Base-by-base conservation (phyloP, 2,797 vertebrate genomes). In the Syncerus caffer region DNA sequence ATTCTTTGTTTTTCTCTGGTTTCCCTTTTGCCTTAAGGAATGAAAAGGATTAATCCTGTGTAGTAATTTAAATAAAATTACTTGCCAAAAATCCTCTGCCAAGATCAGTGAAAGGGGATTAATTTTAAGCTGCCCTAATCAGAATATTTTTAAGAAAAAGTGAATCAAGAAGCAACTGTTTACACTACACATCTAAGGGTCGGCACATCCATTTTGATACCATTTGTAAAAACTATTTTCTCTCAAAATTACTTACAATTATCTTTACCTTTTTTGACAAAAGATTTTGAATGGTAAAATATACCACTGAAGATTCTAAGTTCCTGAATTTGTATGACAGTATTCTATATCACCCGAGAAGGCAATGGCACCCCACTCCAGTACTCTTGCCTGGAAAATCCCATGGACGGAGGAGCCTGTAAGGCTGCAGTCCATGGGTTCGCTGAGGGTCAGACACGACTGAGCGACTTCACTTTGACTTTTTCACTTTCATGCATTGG, bases 101-200 rank as follows among this genome's bases (percentile, higher is more conserved):
- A 99, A 99, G 98, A 99, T 99, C 99, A 99, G 99, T 99, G 98
- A 99, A 99, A 99, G 98, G 42, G 99, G 99, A 99, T 99, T 99
- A 99, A 98, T 98, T 99, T 98, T 99, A 99, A 99, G 98, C 98
- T 98, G 97, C 98, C 98, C 98, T 99, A 99, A 99, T 99, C 98
- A 99, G 98, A 99, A 98, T 97, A 98, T 95, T 96, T 97, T 97
- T 82, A 92, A 34, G 57, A 64, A 60, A 98, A 95, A 96, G 92
- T 23, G 94, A 98, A 97, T 97, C 96, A 97, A 98, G 97, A 96
- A 98, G 94, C 78, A 98, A 95, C 74, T 91, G 95, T 98, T 98
- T 98, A 97, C 95, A 17, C 89, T 97, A 64, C 95, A 97, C 0
- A 47, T 47, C 47, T 11, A 47, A 47, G 47, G 10, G 47, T 11